Percentiles rank a stretch among this genome's conserved stretches.
Conservation (phyloP, 2,888 invertebrate species). For the Leptarthrus brevirostris region DNA sequence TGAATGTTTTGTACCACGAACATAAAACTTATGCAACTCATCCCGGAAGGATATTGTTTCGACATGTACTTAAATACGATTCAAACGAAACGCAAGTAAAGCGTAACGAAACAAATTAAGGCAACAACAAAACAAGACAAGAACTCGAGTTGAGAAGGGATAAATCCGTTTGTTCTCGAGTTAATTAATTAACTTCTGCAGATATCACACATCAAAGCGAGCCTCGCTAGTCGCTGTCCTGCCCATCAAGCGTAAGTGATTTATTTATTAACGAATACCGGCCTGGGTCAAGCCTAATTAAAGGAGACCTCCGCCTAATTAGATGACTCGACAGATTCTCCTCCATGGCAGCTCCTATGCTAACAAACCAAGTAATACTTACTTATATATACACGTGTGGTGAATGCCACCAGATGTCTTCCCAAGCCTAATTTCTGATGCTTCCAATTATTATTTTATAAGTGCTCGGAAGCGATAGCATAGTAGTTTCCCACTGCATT, state of each 20-base stretch:
- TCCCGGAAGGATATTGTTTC: neutral
- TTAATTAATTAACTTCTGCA: conserved; percentile 53
- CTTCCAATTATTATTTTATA: conserved; percentile 39
- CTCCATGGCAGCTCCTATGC: neutral
- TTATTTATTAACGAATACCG: conserved; percentile 52
- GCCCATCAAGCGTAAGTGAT: conserved; percentile 51
- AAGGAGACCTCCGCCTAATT: conserved; percentile 51
- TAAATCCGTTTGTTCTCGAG: conserved; percentile 41
- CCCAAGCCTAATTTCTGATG: conserved; percentile 34
- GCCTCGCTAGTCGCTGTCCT: conserved; percentile 25
- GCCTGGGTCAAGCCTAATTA: conserved; percentile 52
- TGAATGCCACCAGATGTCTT: neutral
- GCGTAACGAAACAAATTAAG: conserved; percentile 43
- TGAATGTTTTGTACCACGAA: no score
- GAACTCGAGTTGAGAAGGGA: neutral
- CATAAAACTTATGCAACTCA: neutral
- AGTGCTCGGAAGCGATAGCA: conserved; percentile 20
- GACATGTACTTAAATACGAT: no score
- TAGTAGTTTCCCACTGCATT: conserved; percentile 22
- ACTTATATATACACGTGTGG: neutral
- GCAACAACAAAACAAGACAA: conserved; percentile 28
- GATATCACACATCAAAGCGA: conserved; percentile 52
- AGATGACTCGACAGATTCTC: conserved; percentile 39
- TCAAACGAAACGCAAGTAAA: conserved; percentile 20
- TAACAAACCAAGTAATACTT: neutral